A percentile compares a stretch with the other conserved stretches of the same genome.
Conservation (phyloP, 2,113 vertebrate genomes). For the Hassar affinis region DNA sequence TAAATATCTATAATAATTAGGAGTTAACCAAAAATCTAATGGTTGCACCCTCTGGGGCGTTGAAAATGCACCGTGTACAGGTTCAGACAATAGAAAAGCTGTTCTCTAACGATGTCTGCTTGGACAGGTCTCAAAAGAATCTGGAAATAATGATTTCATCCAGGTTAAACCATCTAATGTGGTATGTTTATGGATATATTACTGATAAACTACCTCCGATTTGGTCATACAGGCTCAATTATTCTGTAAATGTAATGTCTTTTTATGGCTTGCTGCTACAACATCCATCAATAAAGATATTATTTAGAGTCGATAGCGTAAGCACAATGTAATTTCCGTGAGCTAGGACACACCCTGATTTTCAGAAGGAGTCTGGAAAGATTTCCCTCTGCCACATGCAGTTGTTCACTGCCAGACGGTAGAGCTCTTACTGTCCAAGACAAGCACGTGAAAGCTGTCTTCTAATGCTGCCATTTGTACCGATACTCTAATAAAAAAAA, state of each 20-base stretch:
- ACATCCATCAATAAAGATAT: not conserved
- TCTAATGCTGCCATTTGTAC: not conserved
- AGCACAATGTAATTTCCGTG: not conserved
- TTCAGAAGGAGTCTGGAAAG: not conserved
- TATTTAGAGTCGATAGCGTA: too few relatives aligned
- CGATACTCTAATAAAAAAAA: not conserved
- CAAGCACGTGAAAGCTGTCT: not conserved
- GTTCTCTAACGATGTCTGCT: not conserved
- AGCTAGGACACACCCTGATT: slow-evolving; percentile 28
- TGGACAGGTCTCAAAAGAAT: not conserved
- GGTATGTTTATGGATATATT: not conserved
- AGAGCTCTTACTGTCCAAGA: slow-evolving; percentile 38
- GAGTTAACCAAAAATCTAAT: not conserved
- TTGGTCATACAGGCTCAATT: not conserved
- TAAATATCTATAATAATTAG: not conserved
- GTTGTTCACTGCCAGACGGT: slow-evolving; percentile 46
- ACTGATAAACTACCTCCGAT: not conserved
- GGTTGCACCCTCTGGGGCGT: not conserved
- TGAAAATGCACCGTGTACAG: not conserved
- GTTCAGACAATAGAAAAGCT: not conserved
- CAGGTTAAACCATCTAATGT: not conserved
- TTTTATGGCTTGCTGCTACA: not conserved
- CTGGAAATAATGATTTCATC: not conserved
- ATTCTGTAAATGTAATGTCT: not conserved
- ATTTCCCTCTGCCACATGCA: slow-evolving; percentile 35